Evolutionary conservation across 2,797 vertebrate species (phyloP).

Genomic region (Rachycentron canadum): DNA sequence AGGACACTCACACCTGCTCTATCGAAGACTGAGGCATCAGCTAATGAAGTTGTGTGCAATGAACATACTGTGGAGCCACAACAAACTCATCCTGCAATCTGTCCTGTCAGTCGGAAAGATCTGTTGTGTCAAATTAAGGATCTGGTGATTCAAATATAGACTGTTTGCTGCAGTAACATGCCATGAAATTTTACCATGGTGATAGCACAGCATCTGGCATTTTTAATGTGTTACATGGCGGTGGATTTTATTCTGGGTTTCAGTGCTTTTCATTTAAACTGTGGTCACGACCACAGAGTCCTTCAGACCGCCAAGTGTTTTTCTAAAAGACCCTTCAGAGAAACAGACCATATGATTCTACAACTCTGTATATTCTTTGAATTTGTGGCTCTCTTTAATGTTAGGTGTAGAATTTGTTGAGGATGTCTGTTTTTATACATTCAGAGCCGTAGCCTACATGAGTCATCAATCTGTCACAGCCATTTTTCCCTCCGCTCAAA

Average conservation of each 20-base stretch:
- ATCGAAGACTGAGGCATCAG: conserved; percentile 29
- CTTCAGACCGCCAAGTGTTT: conserved; percentile 13
- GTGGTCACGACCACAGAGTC: conserved; percentile 1
- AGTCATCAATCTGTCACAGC: conserved; percentile 76
- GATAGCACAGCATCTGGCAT: conserved; percentile 29
- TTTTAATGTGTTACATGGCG: not conserved
- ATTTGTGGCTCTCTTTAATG: conserved; percentile 18
- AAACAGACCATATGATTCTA: not conserved
- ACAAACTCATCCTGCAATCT: conserved; percentile 67
- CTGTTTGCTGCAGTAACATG: conserved; percentile 22
- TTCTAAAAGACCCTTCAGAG: conserved; percentile 7
- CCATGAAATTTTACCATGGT: conserved; percentile 4
- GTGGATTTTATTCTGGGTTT: conserved; percentile 3
- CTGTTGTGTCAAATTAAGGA: conserved; percentile 64
- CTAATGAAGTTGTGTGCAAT: conserved; percentile 56
- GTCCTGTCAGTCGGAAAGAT: conserved; percentile 66
- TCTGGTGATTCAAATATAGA: conserved; percentile 57
- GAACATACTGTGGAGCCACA: conserved; percentile 48
- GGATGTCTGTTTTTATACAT: conserved; percentile 49
- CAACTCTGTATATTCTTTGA: not conserved
- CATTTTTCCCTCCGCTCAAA: conserved; percentile 58
- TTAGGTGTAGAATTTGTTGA: conserved; percentile 28
- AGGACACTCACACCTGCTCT: conserved; percentile 60
- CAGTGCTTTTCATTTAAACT: not conserved
- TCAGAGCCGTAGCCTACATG: conserved; percentile 51